phyloP scores from a whole-genome alignment of 2,797 vertebrate genomes.

The Steatocranus sp. region DNA sequence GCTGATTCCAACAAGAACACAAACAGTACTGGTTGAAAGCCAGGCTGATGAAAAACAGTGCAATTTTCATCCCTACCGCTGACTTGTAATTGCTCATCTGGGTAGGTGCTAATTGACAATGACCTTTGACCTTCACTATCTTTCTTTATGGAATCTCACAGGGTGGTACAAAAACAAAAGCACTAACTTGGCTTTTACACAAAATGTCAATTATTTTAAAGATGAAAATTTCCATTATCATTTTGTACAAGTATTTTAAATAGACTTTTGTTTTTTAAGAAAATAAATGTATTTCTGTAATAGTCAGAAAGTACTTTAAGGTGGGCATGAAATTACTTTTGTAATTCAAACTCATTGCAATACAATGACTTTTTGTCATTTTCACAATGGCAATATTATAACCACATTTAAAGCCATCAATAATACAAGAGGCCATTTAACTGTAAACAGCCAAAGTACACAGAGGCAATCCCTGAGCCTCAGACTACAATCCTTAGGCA shows the following conservation, averaged over 20 bases:
- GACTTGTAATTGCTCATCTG: slow-evolving; percentile 70
- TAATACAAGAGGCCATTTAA: slow-evolving; percentile 79
- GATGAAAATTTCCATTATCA: not conserved
- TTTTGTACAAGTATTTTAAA: slow-evolving; percentile 16
- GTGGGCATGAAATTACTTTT: slow-evolving; percentile 33
- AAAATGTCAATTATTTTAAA: slow-evolving; percentile 18
- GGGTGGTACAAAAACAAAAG: slow-evolving; percentile 39
- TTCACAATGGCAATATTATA: slow-evolving; percentile 61
- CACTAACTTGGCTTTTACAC: not conserved
- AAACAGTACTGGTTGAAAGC: slow-evolving; percentile 59
- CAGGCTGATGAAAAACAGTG: slow-evolving; percentile 68
- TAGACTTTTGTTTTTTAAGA: not conserved
- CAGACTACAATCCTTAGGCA: slow-evolving; percentile 51
- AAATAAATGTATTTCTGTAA: not conserved
- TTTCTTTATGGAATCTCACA: slow-evolving; percentile 48
- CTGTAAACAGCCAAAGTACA: slow-evolving; percentile 70
- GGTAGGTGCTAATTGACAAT: slow-evolving; percentile 70
- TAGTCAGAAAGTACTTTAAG: slow-evolving; percentile 14
- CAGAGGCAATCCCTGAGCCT: slow-evolving; percentile 64
- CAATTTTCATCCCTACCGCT: slow-evolving; percentile 66
- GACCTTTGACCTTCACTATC: slow-evolving; percentile 55
- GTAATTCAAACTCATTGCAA: slow-evolving; percentile 35
- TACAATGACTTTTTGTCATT: slow-evolving; percentile 60
- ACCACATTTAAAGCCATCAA: slow-evolving; percentile 75
- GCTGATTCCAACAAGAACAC: slow-evolving; percentile 64